Base-by-base conservation (phyloP, 1,140 invertebrate genomes). In the Nasonia vitripennis region DNA sequence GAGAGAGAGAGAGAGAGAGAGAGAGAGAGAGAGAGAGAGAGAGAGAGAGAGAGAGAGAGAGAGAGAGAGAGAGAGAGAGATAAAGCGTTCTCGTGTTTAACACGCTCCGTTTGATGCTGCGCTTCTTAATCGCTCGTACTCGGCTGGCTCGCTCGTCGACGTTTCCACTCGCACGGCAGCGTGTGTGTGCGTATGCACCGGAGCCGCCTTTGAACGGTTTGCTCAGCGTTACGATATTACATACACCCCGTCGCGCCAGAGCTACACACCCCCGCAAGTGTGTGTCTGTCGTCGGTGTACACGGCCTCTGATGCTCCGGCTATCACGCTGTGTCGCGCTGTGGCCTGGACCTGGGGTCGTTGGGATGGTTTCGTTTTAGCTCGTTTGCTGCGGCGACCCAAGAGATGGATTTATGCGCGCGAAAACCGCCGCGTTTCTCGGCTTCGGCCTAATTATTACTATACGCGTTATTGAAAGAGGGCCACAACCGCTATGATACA, bases 101-200 rank as follows among this genome's bases (percentile, higher is more conserved):
- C 68, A 73, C 80, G 68, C 68, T 68, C 17, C 80, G 80, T 81
- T 81, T 81, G 79, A 81, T 71, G 34, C 70, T 34, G 9, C n/a
- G 70, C 23, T 45, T 71, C 68, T 81, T 81, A 81, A 73, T 81
- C 79, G 79, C 67, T 45, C 17, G 17, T 67, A 41, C 20, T 34
- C 51, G 17, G 12, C 12, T 20, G 5, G 55, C 55, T 17, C 55
- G 55, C 37, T 45, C 41, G 41, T 45, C 41, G 12, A 68, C 67
- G 78, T 79, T 79, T 68, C 55, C n/a, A 34, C 78, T 68, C 78
- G 17, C 17, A 62, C 17, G 7, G 55, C 55, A 4, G 55, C 3
- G 55, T 20, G 17, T 62, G 17, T 41, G 6, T 41, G 48, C 5
- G 20, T n/a, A 7, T 20, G 27, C 55, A 10, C 34, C 2, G 2